Evolutionary conservation across 1,140 invertebrate species (phyloP).

Genomic region (Anoplophora glabripennis): DNA sequence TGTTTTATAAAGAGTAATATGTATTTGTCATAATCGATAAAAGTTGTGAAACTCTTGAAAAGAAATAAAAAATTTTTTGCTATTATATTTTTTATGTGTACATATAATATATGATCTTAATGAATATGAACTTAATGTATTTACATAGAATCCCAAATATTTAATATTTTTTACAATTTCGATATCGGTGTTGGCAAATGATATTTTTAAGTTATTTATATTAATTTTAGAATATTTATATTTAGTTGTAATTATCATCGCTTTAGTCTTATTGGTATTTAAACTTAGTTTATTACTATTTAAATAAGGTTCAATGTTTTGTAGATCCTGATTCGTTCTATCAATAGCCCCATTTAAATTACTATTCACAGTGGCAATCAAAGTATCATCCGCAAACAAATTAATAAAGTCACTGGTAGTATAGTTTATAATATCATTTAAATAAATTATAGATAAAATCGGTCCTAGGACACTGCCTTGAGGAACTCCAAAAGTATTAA

Average conservation of each 20-base stretch:
- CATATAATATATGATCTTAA: background rate
- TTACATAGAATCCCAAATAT: slow-evolving; percentile 4
- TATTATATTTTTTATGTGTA: slow-evolving; percentile 1
- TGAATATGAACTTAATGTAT: background rate
- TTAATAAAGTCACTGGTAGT: background rate
- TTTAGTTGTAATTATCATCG: slow-evolving; percentile 6
- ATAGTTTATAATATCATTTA: background rate
- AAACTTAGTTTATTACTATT: slow-evolving; percentile 5
- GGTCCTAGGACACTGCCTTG: slow-evolving; percentile 7
- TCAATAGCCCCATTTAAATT: background rate
- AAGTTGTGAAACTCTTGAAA: background rate
- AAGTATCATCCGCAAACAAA: slow-evolving; percentile 2
- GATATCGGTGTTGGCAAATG: background rate
- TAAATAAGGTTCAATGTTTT: slow-evolving; percentile 2
- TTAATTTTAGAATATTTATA: slow-evolving; percentile 11
- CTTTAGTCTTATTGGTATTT: slow-evolving; percentile 9
- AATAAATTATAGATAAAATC: background rate
- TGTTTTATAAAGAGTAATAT: background rate
- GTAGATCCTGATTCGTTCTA: background rate
- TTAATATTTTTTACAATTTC: slow-evolving; percentile 2
- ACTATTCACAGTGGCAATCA: background rate
- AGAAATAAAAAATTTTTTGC: slow-evolving; percentile 4
- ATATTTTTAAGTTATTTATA: background rate
- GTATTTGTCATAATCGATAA: slow-evolving; percentile 3
- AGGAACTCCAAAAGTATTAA: slow-evolving; percentile 1